A percentile compares a stretch with the other conserved stretches of the same genome.
These are phyloP conservation scores for Allophyes oxyacanthae DNA, from an alignment of 2,888 invertebrate species.

Conservation along the genomic window DNA sequence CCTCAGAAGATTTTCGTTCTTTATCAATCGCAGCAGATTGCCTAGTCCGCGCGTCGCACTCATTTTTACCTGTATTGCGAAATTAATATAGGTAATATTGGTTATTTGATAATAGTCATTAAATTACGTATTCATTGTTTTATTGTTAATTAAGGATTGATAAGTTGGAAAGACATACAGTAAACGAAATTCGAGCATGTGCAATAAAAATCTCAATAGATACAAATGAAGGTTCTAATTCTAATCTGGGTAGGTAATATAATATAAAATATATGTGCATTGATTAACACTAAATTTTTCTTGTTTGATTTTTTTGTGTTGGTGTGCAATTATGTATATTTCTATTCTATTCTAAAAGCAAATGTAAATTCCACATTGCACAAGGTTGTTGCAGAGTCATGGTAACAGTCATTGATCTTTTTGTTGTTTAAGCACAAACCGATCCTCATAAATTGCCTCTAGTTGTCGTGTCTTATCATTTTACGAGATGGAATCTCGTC, in stretches of 20 bases:
- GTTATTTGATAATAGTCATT: neutral
- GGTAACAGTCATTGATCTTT: constrained; percentile 10
- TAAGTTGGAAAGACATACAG: neutral
- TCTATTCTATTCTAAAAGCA: no score
- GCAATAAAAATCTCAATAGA: no score
- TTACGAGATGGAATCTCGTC: no score
- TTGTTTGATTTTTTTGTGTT: no score
- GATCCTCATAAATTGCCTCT: neutral
- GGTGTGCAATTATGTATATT: no score
- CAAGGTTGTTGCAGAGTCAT: constrained; percentile 3
- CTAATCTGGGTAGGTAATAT: no score
- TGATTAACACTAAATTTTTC: no score
- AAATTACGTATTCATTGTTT: neutral
- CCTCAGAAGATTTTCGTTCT: constrained; percentile 81
- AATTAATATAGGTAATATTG: constrained; percentile 9
- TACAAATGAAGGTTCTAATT: no score
- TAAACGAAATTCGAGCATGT: neutral
- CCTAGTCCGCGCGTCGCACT: constrained; percentile 95
- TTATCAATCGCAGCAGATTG: constrained; percentile 92
- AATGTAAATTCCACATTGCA: neutral
- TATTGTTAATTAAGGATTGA: neutral
- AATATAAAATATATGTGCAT: no score
- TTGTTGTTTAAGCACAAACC: neutral
- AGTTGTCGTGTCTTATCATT: neutral
- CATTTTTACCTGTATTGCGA: constrained; percentile 86